Evolutionary conservation across 1,140 invertebrate genomes (phyloP).

Genomic region (Aricia agestis): DNA sequence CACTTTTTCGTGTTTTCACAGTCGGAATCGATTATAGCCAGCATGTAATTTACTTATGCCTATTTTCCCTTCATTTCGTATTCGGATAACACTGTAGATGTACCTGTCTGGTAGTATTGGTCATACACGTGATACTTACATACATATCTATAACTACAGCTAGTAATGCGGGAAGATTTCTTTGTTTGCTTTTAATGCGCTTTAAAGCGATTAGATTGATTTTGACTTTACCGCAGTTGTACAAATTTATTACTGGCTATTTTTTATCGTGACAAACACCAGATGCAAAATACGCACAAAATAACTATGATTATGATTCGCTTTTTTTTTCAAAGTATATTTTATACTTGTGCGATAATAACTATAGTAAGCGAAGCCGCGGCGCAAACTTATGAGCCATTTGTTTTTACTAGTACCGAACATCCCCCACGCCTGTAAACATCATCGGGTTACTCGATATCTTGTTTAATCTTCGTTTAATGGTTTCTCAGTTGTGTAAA

Average conservation of each 20-base stretch:
- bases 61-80: neutral
- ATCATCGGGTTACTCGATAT: conserved; percentile 53
- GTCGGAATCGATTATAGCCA: neutral
- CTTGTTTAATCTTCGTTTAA: conserved; percentile 64
- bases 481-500: conserved; percentile 54
- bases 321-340: too few relatives aligned
- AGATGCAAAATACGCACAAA: too few relatives aligned
- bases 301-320: too few relatives aligned
- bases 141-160: too few relatives aligned
- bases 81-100: neutral
- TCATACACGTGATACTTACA: too few relatives aligned
- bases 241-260: too few relatives aligned
- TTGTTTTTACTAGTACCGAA: neutral
- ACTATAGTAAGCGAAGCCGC: neutral
- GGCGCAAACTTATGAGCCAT: neutral
- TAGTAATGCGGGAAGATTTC: too few relatives aligned
- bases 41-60: neutral
- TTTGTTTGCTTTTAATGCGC: too few relatives aligned
- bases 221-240: too few relatives aligned
- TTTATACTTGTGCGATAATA: too few relatives aligned
- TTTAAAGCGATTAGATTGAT: too few relatives aligned
- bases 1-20: conserved; percentile 4
- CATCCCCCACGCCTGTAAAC: conserved; percentile 5
- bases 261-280: too few relatives aligned
- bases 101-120: neutral